A percentile compares a stretch with the other conserved stretches of the same genome.
These are phyloP conservation scores for Physocephala rufipes DNA, from an alignment of 2,888 invertebrate genomes.

Conservation along the genomic window DNA sequence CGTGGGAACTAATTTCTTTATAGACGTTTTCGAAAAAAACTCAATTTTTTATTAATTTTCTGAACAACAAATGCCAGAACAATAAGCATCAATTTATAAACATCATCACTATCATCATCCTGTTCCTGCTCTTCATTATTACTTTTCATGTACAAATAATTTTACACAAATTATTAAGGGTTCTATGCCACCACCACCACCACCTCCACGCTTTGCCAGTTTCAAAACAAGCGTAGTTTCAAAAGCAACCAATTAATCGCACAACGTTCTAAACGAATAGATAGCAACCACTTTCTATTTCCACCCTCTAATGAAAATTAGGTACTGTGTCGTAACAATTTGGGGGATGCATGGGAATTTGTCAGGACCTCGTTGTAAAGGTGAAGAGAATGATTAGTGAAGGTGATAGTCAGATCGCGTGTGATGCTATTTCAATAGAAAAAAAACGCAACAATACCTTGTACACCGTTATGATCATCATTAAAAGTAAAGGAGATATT, in stretches of 20 bases:
- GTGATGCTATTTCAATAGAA: constrained; percentile 17
- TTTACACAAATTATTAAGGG: constrained; percentile 12
- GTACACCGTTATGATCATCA: no score
- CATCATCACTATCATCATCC: background rate
- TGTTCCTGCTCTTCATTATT: no score
- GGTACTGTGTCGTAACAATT: no score
- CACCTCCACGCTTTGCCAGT: background rate
- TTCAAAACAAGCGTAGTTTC: no score
- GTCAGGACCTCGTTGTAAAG: background rate
- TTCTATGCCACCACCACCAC: no score
- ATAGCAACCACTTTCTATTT: no score
- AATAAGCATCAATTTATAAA: constrained; percentile 24
- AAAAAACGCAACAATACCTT: no score
- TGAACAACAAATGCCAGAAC: constrained; percentile 24
- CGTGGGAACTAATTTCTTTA: constrained; percentile 19
- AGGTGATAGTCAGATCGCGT: constrained; percentile 19
- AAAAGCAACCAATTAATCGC: no score
- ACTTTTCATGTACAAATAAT: constrained; percentile 19
- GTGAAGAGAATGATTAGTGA: no score
- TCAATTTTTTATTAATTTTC: background rate
- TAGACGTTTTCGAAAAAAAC: no score
- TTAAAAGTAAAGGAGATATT: no score
- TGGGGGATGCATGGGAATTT: constrained; percentile 32
- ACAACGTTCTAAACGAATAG: no score
- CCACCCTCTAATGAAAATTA: constrained; percentile 4